These are phyloP conservation scores for Masnerella sp. DNA, from an alignment of 2,888 invertebrate genomes.

Conservation along the genomic window DNA sequence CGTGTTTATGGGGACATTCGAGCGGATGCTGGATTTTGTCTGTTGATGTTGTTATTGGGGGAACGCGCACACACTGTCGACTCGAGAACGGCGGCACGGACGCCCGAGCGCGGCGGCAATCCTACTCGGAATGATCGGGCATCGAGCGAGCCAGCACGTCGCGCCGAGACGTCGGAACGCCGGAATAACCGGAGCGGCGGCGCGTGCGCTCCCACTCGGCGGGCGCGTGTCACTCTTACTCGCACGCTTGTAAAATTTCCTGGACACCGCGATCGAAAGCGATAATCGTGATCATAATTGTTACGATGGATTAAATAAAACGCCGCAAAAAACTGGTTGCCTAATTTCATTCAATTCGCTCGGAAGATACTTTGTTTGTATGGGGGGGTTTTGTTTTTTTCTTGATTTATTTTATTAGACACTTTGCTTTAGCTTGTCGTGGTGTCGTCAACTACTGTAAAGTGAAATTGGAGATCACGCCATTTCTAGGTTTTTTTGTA, in stretches of 20 bases:
- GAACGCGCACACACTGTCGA: conserved; percentile 33
- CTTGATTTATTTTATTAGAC: too few species aligned
- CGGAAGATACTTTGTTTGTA: too few species aligned
- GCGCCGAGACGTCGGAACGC: conserved; percentile 47
- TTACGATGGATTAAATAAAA: conserved; percentile 34
- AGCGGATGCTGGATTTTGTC: too few species aligned
- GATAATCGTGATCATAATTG: conserved; percentile 44
- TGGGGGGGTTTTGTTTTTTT: too few species aligned
- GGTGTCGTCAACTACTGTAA: too few species aligned
- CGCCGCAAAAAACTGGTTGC: background rate
- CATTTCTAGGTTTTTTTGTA: too few species aligned
- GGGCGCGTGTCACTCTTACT: conserved; percentile 60
- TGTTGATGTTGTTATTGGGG: background rate
- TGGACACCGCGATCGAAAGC: conserved; percentile 36
- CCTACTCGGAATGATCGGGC: conserved; percentile 68
- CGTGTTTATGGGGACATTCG: too few species aligned
- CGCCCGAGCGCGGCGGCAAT: conserved; percentile 65
- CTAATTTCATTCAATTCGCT: conserved; percentile 19
- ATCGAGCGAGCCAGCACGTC: conserved; percentile 53
- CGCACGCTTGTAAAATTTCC: conserved; percentile 49
- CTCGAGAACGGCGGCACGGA: conserved; percentile 55
- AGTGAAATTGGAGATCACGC: too few species aligned
- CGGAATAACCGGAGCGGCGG: conserved; percentile 50
- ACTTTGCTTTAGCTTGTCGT: too few species aligned
- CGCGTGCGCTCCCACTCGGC: conserved; percentile 59